phyloP scores from a whole-genome alignment of 2,888 invertebrate genomes.

The Coleophora deauratella region DNA sequence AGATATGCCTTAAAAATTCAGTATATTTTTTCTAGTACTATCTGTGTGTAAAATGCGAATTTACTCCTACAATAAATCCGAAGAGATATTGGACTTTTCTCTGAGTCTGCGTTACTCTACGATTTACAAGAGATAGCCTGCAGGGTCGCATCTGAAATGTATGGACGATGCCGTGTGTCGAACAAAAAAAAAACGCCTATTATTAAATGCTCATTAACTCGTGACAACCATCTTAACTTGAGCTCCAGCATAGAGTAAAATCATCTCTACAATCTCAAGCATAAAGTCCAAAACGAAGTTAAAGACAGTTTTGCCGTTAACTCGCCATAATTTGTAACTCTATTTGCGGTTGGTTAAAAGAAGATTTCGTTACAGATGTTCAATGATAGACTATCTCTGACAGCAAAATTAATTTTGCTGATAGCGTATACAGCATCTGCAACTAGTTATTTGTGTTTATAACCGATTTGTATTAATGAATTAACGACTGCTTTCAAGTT shows the following conservation, averaged over 20 bases:
- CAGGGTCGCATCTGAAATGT: slow-evolving; percentile 44
- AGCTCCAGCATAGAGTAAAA: slow-evolving; percentile 9
- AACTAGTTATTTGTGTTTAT: slow-evolving; percentile 29
- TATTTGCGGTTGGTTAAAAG: slow-evolving; percentile 13
- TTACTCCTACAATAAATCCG: too few species aligned
- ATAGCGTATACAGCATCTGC: slow-evolving; percentile 5
- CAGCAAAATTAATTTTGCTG: slow-evolving; percentile 6
- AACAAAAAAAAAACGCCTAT: slow-evolving; percentile 42
- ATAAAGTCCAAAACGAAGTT: slow-evolving; percentile 12
- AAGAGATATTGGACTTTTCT: too few species aligned
- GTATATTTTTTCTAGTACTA: too few species aligned
- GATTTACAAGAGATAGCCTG: slow-evolving; percentile 41
- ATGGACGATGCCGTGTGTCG: slow-evolving; percentile 38
- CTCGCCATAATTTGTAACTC: slow-evolving; percentile 21
- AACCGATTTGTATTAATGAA: slow-evolving; percentile 40
- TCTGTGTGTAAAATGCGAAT: too few species aligned
- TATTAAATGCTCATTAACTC: slow-evolving; percentile 63
- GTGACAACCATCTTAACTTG: slow-evolving; percentile 31
- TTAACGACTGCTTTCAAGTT: slow-evolving; percentile 32
- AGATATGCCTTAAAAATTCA: too few species aligned
- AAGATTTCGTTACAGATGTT: slow-evolving; percentile 9
- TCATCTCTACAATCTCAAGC: slow-evolving; percentile 5
- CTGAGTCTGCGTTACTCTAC: too few species aligned
- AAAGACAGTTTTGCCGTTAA: slow-evolving; percentile 9
- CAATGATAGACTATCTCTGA: background rate